These are phyloP conservation scores for Agapetus fuscipes DNA, from an alignment of 2,888 invertebrate species.

Conservation along the genomic window DNA sequence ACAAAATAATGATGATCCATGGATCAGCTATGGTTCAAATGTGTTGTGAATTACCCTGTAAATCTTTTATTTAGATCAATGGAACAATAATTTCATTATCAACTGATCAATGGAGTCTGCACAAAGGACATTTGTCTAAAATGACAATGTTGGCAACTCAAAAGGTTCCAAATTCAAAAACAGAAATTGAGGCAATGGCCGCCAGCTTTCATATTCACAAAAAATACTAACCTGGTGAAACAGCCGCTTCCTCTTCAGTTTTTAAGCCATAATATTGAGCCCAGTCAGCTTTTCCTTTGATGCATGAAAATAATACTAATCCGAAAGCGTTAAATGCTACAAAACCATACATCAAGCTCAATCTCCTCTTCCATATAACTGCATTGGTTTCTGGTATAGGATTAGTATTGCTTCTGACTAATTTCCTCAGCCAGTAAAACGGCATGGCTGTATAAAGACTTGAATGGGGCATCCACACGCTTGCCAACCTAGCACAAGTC, in stretches of 20 bases:
- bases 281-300: constrained; percentile 54
- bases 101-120: too few relatives aligned
- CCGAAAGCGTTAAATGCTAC: constrained; percentile 68
- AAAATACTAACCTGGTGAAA: constrained; percentile 44
- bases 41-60: too few relatives aligned
- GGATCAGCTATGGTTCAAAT: too few relatives aligned
- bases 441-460: too few relatives aligned
- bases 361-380: constrained; percentile 47
- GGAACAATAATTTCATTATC: too few relatives aligned
- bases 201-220: not conserved
- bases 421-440: constrained; percentile 1
- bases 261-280: constrained; percentile 55
- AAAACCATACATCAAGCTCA: constrained; percentile 53
- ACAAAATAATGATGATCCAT: too few relatives aligned
- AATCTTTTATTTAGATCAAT: too few relatives aligned
- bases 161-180: not conserved
- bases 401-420: constrained; percentile 1
- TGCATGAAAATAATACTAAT: constrained; percentile 30
- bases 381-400: constrained; percentile 34
- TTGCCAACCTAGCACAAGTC: too few relatives aligned
- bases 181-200: not conserved
- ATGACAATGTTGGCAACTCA: too few relatives aligned
- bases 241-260: constrained; percentile 45
- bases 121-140: too few relatives aligned
- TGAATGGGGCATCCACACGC: too few relatives aligned